Conservation (phyloP, 92 coral and sea anemone species). For the Porites lobata region DNA sequence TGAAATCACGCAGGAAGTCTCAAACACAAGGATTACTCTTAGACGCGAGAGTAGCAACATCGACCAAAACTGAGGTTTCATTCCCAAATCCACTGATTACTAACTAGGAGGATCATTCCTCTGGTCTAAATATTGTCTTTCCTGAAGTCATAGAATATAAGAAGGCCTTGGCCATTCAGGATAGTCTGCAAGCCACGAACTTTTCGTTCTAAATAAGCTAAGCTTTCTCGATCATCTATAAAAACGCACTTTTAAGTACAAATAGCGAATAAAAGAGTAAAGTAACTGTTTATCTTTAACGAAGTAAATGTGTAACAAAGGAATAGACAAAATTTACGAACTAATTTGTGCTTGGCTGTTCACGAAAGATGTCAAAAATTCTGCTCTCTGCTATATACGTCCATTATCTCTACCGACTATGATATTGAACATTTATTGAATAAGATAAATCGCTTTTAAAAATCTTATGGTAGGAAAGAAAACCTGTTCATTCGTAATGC, state of each 20-base stretch:
- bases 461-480: not conserved
- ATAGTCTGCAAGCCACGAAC: conserved; percentile 6
- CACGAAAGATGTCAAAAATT: not conserved
- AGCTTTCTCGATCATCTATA: not conserved
- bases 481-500: not conserved
- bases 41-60: conserved; percentile 18
- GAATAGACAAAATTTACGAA: not conserved
- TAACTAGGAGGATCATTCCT: not conserved
- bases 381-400: conserved; percentile 7
- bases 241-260: not conserved
- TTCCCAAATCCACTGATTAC: not conserved
- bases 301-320: not conserved
- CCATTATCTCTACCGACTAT: not conserved
- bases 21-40: conserved; percentile 42
- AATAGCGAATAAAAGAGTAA: not conserved
- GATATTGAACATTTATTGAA: not conserved
- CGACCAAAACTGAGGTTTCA: conserved; percentile 8
- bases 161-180: not conserved
- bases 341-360: not conserved
- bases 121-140: not conserved
- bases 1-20: conserved; percentile 51
- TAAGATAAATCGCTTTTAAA: not conserved
- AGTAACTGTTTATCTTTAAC: not conserved
- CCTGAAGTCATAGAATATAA: not conserved
- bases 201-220: conserved; percentile 3